Evolutionary conservation across 2,797 vertebrate species (phyloP), one percentile per base, ranked within the genome.

Genomic region (Siniperca undulata): DNA sequence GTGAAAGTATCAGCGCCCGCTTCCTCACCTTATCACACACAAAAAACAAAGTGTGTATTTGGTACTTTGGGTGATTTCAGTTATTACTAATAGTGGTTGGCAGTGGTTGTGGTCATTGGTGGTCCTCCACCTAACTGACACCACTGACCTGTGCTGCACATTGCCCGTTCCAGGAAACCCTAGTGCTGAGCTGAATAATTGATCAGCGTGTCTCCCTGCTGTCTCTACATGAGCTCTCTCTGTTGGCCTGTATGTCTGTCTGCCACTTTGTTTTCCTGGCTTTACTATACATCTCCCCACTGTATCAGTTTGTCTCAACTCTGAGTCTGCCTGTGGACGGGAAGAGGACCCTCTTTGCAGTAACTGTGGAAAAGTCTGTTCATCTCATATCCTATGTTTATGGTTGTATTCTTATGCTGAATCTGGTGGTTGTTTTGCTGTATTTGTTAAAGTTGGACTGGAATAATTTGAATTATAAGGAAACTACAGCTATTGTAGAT

Each of bases 121-220:
- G 52, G 24, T 50, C 58, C 69, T 52, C 56, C 66, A 81, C 77
- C 77, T 55, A 60, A 60, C 46, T 42, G 60, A 74, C 70, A 56
- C 72, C 55, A 52, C 24, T 34, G 48, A 66, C 74, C 19, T 1
- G 46, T 5, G 2, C 78, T 48, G 56, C 69, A 77, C 65, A 38
- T 14, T 12, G 42, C 2, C 70, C 60, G 2, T 91, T 93, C 83
- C 92, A 84, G 87, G 89, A 93, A 90, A 90, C 44, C 74, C 75
- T 72, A 40, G 69, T 40, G 78, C 81, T 80, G 27, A 73, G 38
- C 83, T 94, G 81, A 88, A 93, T 93, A 93, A 94, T 93, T 93
- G 70, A 93, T 93, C 76, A 89, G 75, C 10, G 50, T 84, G 91
- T 86, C 88, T 91, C 81, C 80, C 71, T 70, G 58, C 85, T 88